Base-by-base conservation (phyloP, 2,113 vertebrate species). In the Limnothrissa miodon region DNA sequence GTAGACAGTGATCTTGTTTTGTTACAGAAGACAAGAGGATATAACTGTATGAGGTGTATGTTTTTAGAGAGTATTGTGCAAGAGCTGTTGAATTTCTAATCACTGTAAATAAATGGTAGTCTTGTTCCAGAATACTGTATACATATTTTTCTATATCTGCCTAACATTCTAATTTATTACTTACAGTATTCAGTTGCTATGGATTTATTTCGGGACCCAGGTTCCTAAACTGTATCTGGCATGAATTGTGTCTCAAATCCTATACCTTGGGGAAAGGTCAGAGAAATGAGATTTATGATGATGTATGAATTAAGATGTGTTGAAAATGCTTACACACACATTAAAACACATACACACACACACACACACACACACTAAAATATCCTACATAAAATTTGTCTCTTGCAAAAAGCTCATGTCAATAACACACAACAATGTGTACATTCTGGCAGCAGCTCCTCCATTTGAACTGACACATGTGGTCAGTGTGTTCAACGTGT, bases 1-100 rank as follows among this genome's bases (percentile, higher is more conserved):
- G 87, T 81, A 84, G 79, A 66, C n/a, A 66, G 33, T 66, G 25
- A 33, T 66, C 51, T 56, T 56, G 51, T 56, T 66, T 66, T 66
- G 11, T 29, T 66, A 33, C 29, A 66, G 59, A 66, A 66, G 29
- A 66, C n/a, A 66, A 66, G 59, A 33, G 29, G 51, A 56, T 23
- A 23, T 56, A 23, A 56, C 51, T 56, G 59, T 66, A 66, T 66
- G 59, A 29, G 59, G n/a, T 66, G 59, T 66, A 29, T 33, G 59
- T 66, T 66, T 66, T 66, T 66, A 66, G 59, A 33, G n/a, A 66
- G 8, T 66, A 25, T 11, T 66, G 59, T 66, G 59, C 59, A 66
- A 29, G 59, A 66, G 29, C n/a, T 66, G 59, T 66, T 66, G 29
- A 33, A 66, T 66, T 66, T 66, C 29, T 66, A 66, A 29, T 66